Conservation (phyloP, 2,113 vertebrate genomes). For the Phrynosoma platyrhinos region DNA sequence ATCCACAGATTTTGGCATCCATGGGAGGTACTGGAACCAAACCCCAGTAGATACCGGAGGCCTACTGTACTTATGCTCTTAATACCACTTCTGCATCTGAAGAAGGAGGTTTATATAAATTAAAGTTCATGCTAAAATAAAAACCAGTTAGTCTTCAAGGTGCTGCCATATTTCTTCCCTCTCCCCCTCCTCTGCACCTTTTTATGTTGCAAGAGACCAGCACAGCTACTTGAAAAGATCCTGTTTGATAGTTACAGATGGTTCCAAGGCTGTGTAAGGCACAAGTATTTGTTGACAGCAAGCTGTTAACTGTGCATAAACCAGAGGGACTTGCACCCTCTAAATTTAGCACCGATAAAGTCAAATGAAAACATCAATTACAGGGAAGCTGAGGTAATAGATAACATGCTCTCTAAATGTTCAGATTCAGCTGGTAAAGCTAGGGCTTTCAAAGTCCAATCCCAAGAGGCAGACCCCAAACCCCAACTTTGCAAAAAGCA, state of each 20-base stretch:
- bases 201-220: too few relatives aligned
- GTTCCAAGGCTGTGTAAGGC: background rate
- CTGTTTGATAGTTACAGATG: background rate
- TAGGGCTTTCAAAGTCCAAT: background rate
- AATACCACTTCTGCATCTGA: too few relatives aligned
- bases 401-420: background rate
- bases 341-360: background rate
- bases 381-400: background rate
- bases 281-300: background rate
- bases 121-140: too few relatives aligned
- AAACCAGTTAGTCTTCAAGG: too few relatives aligned
- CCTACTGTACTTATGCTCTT: too few relatives aligned
- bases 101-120: too few relatives aligned
- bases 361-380: background rate
- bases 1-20: too few relatives aligned
- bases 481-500: background rate
- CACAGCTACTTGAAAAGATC: background rate
- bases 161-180: too few relatives aligned
- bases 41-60: too few relatives aligned
- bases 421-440: background rate
- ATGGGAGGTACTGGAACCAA: too few relatives aligned
- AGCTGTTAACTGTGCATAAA: background rate
- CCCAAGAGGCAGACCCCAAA: background rate
- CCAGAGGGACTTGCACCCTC: background rate
- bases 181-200: too few relatives aligned